Percentiles rank a stretch among this genome's conserved stretches.
These are phyloP conservation scores for Scaptomyza flava DNA, from an alignment of 2,888 invertebrate genomes.

Conservation along the genomic window DNA sequence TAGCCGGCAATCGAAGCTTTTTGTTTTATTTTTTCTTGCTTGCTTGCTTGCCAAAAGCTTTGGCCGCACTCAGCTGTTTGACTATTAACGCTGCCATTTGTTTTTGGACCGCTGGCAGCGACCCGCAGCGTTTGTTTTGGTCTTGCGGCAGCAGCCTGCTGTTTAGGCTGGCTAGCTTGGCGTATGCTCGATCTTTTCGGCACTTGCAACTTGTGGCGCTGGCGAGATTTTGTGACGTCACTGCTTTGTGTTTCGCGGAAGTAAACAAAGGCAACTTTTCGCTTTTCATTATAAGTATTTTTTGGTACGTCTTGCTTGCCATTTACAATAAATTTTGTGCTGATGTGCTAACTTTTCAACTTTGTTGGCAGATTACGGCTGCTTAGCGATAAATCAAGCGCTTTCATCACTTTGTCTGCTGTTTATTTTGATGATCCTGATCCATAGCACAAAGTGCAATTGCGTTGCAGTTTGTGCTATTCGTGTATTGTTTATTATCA, in stretches of 20 bases:
- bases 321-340: slow-evolving; percentile 14
- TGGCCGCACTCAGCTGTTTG: slow-evolving; percentile 68
- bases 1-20: slow-evolving; percentile 60
- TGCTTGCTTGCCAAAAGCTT: slow-evolving; percentile 45
- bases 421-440: slow-evolving; percentile 49
- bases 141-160: slow-evolving; percentile 38
- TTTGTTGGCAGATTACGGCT: slow-evolving; percentile 32
- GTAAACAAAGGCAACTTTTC: slow-evolving; percentile 65
- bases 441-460: slow-evolving; percentile 52
- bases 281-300: slow-evolving; percentile 19
- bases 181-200: slow-evolving; percentile 51
- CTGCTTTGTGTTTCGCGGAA: slow-evolving; percentile 72
- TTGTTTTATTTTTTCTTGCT: slow-evolving; percentile 11
- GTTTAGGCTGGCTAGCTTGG: slow-evolving; percentile 32
- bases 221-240: slow-evolving; percentile 65
- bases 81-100: slow-evolving; percentile 55
- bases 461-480: slow-evolving; percentile 62
- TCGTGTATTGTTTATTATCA: slow-evolving; percentile 41
- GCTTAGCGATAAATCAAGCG: slow-evolving; percentile 69
- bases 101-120: slow-evolving; percentile 26
- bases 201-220: slow-evolving; percentile 25
- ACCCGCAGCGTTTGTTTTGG: slow-evolving; percentile 72
- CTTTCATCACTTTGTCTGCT: slow-evolving; percentile 62
- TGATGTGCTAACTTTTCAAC: slow-evolving; percentile 25
- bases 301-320: slow-evolving; percentile 6